Conservation (phyloP, 2,888 invertebrate genomes). For the Athripsodes cinereus region DNA sequence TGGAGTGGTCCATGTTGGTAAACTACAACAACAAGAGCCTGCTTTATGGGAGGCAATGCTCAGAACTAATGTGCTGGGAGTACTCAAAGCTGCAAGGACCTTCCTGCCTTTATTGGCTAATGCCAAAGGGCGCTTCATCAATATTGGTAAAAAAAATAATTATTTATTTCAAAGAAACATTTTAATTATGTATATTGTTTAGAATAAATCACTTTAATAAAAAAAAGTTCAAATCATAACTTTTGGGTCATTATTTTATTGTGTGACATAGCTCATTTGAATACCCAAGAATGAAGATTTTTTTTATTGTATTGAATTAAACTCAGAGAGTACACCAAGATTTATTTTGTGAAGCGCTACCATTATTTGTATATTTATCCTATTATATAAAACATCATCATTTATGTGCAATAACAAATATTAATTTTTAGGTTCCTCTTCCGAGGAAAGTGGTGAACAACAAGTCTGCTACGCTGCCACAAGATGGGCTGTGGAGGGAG, state of each 20-base stretch:
- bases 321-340: too few relatives aligned
- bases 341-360: too few relatives aligned
- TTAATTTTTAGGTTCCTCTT: slow-evolving; percentile 31
- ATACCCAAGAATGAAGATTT: too few relatives aligned
- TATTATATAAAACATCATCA: too few relatives aligned
- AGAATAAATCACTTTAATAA: too few relatives aligned
- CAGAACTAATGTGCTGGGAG: slow-evolving; percentile 65
- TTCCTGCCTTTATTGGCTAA: slow-evolving; percentile 66
- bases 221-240: too few relatives aligned
- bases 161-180: not conserved
- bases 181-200: too few relatives aligned
- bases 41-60: slow-evolving; percentile 65
- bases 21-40: slow-evolving; percentile 62
- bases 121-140: slow-evolving; percentile 62
- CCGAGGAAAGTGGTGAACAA: slow-evolving; percentile 35
- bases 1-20: slow-evolving; percentile 67
- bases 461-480: slow-evolving; percentile 50
- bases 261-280: too few relatives aligned
- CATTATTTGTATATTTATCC: too few relatives aligned
- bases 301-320: too few relatives aligned
- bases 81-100: slow-evolving; percentile 66
- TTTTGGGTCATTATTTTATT: too few relatives aligned
- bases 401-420: too few relatives aligned
- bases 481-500: slow-evolving; percentile 74
- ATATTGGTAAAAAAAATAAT: slow-evolving; percentile 45